phyloP scores from a whole-genome alignment of 2,888 invertebrate genomes.

The Apomyelois bistriatella region DNA sequence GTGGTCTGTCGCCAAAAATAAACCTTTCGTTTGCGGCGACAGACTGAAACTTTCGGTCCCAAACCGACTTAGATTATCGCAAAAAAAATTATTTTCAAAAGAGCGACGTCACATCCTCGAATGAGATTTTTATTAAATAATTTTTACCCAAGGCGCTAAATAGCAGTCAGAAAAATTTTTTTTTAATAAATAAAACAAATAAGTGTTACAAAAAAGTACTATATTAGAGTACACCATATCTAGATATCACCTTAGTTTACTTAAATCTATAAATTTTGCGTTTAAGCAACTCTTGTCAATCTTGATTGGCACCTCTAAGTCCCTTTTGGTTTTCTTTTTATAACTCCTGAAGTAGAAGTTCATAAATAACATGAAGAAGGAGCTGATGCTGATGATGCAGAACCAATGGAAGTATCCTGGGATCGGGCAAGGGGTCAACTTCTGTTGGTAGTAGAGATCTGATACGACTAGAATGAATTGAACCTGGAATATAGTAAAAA shows the following conservation, averaged over 20 bases:
- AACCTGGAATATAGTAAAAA: constrained; percentile 51
- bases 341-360: constrained; percentile 80
- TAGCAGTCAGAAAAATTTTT: too few species aligned
- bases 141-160: too few species aligned
- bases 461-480: constrained; percentile 64
- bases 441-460: constrained; percentile 63
- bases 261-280: background rate
- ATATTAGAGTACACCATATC: too few species aligned
- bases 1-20: too few species aligned
- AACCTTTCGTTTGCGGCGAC: too few species aligned
- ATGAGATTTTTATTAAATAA: too few species aligned
- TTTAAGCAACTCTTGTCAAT: background rate
- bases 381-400: constrained; percentile 73
- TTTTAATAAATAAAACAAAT: too few species aligned
- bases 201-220: too few species aligned
- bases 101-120: too few species aligned
- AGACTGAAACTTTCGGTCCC: too few species aligned
- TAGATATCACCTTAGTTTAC: background rate
- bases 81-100: too few species aligned
- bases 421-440: constrained; percentile 59
- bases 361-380: constrained; percentile 83
- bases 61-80: too few species aligned
- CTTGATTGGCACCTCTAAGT: constrained; percentile 3
- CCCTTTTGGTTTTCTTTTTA: constrained; percentile 28
- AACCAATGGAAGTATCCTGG: constrained; percentile 77